Evolutionary conservation across 2,797 vertebrate species (phyloP).

Genomic region (Acrocephalus scirpaceus): DNA sequence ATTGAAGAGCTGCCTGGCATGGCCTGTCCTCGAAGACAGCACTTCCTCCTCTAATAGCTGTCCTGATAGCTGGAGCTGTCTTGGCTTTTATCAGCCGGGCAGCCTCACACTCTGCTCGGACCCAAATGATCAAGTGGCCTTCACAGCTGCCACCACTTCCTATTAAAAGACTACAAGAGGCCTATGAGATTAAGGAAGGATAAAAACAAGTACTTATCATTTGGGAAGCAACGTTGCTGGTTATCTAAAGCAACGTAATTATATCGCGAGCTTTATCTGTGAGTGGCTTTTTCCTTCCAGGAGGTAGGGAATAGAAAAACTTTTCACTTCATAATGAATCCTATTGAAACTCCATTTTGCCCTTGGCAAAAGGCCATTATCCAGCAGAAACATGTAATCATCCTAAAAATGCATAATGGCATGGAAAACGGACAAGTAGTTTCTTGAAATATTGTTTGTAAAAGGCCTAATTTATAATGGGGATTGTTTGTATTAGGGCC

Average conservation of each 20-base stretch:
- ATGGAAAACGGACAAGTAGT: conserved; percentile 78
- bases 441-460: conserved; percentile 76
- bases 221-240: conserved; percentile 70
- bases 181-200: conserved; percentile 63
- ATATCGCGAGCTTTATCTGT: conserved; percentile 76
- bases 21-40: background rate
- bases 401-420: conserved; percentile 87
- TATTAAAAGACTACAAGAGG: conserved; percentile 69
- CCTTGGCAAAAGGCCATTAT: conserved; percentile 88
- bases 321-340: conserved; percentile 77
- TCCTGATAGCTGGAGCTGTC: conserved; percentile 36
- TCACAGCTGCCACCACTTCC: conserved; percentile 67
- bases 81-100: conserved; percentile 60
- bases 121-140: conserved; percentile 73
- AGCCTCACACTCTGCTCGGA: conserved; percentile 45
- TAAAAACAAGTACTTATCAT: conserved; percentile 74
- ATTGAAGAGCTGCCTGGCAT: background rate
- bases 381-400: conserved; percentile 91
- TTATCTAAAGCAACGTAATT: conserved; percentile 77
- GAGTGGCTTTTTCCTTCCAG: conserved; percentile 78
- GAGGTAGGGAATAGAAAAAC: conserved; percentile 71
- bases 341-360: conserved; percentile 75
- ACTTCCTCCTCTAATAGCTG: background rate
- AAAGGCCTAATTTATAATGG: conserved; percentile 77
- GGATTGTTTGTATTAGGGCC: conserved; percentile 75